A percentile compares a stretch with the other conserved stretches of the same genome.
These are phyloP conservation scores for Rhaphigaster nebulosa DNA, from an alignment of 2,888 invertebrate species.

Conservation along the genomic window DNA sequence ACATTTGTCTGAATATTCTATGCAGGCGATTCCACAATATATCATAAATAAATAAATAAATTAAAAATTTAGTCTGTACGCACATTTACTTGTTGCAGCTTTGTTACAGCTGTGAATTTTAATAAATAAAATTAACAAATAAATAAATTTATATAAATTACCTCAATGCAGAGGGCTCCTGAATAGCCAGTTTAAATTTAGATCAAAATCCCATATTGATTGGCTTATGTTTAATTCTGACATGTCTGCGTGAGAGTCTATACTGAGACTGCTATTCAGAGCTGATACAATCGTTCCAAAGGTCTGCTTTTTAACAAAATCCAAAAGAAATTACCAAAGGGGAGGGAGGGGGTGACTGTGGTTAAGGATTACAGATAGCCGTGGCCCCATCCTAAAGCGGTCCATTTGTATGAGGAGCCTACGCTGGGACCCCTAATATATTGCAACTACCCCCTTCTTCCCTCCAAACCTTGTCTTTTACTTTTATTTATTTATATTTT, in stretches of 20 bases:
- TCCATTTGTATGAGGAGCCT: constrained; percentile 66
- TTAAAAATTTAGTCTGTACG: too few species aligned
- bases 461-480: constrained; percentile 40
- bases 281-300: not conserved
- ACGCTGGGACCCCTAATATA: constrained; percentile 58
- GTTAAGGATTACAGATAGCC: constrained; percentile 45
- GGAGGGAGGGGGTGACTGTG: not conserved
- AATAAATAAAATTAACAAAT: too few species aligned
- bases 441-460: constrained; percentile 43
- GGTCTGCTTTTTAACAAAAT: not conserved
- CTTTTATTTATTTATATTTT: constrained; percentile 35
- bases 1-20: too few species aligned
- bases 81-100: too few species aligned
- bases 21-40: too few species aligned
- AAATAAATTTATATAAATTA: too few species aligned
- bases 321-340: constrained; percentile 14
- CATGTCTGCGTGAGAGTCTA: not conserved
- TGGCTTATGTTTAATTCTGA: not conserved
- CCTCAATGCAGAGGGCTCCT: too few species aligned
- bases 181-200: too few species aligned
- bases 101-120: too few species aligned
- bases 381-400: constrained; percentile 53
- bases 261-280: not conserved
- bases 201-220: not conserved
- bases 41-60: too few species aligned